Evolutionary conservation across 2,888 invertebrate genomes (phyloP).

Genomic region (Aphodius granarius): DNA sequence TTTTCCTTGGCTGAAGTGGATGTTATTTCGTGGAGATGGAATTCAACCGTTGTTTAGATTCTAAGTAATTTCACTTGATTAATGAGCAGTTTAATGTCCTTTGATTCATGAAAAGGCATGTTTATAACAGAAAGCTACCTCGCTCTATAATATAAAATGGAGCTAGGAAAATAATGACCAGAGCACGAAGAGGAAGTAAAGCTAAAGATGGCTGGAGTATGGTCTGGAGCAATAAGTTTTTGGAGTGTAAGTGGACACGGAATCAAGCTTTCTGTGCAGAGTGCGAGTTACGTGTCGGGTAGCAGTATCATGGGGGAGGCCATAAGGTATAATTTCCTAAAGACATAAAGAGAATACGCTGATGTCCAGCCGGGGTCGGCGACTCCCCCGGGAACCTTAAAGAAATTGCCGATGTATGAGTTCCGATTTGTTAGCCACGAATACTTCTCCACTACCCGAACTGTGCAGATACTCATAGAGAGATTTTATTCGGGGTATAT

Average conservation of each 20-base stretch:
- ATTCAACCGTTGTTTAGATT: no score
- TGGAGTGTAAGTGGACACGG: background rate
- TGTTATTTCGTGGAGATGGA: no score
- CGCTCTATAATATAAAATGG: background rate
- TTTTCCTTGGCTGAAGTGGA: no score
- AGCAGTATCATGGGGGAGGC: constrained; percentile 33
- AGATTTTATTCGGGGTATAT: constrained; percentile 28
- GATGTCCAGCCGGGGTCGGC: constrained; percentile 49
- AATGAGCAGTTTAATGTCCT: no score
- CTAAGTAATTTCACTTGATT: no score
- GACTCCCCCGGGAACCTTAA: constrained; percentile 51
- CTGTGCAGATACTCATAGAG: constrained; percentile 41
- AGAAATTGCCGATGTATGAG: constrained; percentile 56
- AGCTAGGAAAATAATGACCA: background rate
- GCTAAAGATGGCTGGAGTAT: background rate
- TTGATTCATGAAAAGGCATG: no score
- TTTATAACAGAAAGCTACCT: no score
- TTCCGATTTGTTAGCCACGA: constrained; percentile 49
- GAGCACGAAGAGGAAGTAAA: background rate
- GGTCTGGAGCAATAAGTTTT: background rate
- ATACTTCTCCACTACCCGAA: constrained; percentile 36
- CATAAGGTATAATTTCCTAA: constrained; percentile 55
- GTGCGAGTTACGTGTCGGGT: background rate
- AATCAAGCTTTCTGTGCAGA: background rate
- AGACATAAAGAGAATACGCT: constrained; percentile 55